Base-by-base conservation (phyloP, 2,113 vertebrate species). In the Cryptotis parvus region DNA sequence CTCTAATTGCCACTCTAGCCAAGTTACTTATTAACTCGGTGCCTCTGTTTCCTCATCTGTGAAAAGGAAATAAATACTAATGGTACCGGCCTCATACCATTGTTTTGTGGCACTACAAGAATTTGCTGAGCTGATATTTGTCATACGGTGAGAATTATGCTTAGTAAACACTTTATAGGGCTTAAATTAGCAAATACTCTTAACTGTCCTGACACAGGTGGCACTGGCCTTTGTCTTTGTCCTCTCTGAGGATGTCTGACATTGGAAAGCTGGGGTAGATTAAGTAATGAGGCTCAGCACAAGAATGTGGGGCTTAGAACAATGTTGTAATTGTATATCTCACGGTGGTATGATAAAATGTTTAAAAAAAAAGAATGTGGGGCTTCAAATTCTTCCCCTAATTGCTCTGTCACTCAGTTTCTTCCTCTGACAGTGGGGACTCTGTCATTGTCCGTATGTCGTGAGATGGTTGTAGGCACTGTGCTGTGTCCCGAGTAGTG, bases 1-100 rank as follows among this genome's bases (percentile, higher is more conserved):
- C 83, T 41, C 18, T 76, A 33, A 43, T 45, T 90, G 9, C 35
- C 74, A 35, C 73, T 52, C 72, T 31, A 55, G 65, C 10, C 27
- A 73, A 66, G 45, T 68, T 26, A 27, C 41, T 78, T 35, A 63
- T 4, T 70, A 26, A 20, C 39, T 65, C 55, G 24, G 49, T 81
- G 52, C 70, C 39, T 83, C 74, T 0, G 39, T 76, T 73, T 94
- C 58, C 29, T 80, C 45, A 49, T 37, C 77, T 37, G 9, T 55
- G 68, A 91, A 91, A 37, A 6, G 58, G 66, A 61, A 74, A 76
- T 66, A 52, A 41, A n/a, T n/a, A n/a, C n/a, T 81, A 39, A 35
- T 1, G 9, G 7, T 22, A 31, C 8, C 27, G 4, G 27, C 12
- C 37, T 61, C 16, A 9, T 26, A 12, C 9, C 18, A 1, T 11